Evolutionary conservation across 2,888 invertebrate genomes (phyloP), one percentile per base, ranked within the genome.

Genomic region (Eulithis prunata): DNA sequence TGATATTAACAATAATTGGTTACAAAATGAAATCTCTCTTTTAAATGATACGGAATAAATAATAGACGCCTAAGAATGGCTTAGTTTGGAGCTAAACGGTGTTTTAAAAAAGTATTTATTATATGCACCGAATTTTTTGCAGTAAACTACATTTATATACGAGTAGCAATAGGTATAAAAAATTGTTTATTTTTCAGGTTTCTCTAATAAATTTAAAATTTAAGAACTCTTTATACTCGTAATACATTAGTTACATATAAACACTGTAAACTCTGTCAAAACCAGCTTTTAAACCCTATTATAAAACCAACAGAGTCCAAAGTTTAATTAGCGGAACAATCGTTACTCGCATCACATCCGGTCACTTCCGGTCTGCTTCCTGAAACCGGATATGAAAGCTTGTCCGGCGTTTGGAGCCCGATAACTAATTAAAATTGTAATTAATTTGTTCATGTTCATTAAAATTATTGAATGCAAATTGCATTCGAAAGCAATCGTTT

Each of bases 251-350:
- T 59, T 41, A 46, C 13, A 5, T 3, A 32, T 6, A 52, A 21
- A 38, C 51, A 60, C 46, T 38, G 21, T 8, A 45, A 47, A 11
- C 43, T 32, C 45, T 13, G 57, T 13, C 61, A 43, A 21, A 21
- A 8, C 2, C 62, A 55, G 32, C 49, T 14, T 57, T 53, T 49
- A 36, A 62, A 66, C 55, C 51, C 66, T 68, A 70, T 72, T 68
- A 69, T 65, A 70, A 58, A 57, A 64, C 56, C 61, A 67, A 57
- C 43, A 41, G n/a, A 57, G 66, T 62, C 55, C 38, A 43, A 62
- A 62, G 58, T 51, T 66, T 69, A 55, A 69, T 72, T 69, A 45
- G 64, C 13, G 47, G 55, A 64, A 68, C 69, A 66, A 64, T 62
- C 51, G 57, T 66, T 58, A 11, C 41, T 53, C 53, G 45, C 54